These are phyloP conservation scores for Agraylea sexmaculata DNA, from an alignment of 1,140 invertebrate species.

Conservation along the genomic window DNA sequence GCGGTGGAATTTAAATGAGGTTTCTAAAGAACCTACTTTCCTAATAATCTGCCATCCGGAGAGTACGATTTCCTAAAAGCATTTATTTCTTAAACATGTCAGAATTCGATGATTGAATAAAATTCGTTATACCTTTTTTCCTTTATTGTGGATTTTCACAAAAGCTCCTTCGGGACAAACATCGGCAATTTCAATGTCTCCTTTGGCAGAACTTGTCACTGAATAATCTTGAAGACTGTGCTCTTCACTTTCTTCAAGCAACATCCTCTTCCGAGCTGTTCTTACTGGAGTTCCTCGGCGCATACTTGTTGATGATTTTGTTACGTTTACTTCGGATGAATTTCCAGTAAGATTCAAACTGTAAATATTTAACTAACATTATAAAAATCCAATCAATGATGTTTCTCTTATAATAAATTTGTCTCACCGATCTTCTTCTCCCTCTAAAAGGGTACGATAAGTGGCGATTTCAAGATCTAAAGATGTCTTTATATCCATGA, in stretches of 20 bases:
- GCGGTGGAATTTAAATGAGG: slow-evolving; percentile 81
- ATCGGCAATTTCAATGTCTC: slow-evolving; percentile 78
- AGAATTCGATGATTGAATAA: too few species aligned
- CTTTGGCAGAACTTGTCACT: slow-evolving; percentile 60
- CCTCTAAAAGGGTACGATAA: slow-evolving; percentile 77
- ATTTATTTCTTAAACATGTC: too few species aligned
- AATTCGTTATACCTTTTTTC: slow-evolving; percentile 64
- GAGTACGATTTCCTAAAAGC: slow-evolving; percentile 60
- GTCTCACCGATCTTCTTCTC: slow-evolving; percentile 54
- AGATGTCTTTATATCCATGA: slow-evolving; percentile 94
- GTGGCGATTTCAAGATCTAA: slow-evolving; percentile 94
- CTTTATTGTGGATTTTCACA: slow-evolving; percentile 82
- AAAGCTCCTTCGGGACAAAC: slow-evolving; percentile 79
- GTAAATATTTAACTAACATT: too few species aligned
- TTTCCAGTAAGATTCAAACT: slow-evolving; percentile 42
- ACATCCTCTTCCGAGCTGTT: slow-evolving; percentile 57
- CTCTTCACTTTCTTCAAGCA: slow-evolving; percentile 66
- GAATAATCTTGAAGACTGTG: slow-evolving; percentile 57
- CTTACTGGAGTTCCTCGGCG: slow-evolving; percentile 43
- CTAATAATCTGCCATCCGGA: slow-evolving; percentile 77
- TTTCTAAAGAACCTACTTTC: slow-evolving; percentile 62
- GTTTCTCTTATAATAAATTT: too few species aligned
- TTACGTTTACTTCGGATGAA: slow-evolving; percentile 34
- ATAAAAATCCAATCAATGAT: too few species aligned
- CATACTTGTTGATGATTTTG: slow-evolving; percentile 26